Base-by-base conservation (phyloP, 2,113 vertebrate species). In the Pedionomus torquatus region DNA sequence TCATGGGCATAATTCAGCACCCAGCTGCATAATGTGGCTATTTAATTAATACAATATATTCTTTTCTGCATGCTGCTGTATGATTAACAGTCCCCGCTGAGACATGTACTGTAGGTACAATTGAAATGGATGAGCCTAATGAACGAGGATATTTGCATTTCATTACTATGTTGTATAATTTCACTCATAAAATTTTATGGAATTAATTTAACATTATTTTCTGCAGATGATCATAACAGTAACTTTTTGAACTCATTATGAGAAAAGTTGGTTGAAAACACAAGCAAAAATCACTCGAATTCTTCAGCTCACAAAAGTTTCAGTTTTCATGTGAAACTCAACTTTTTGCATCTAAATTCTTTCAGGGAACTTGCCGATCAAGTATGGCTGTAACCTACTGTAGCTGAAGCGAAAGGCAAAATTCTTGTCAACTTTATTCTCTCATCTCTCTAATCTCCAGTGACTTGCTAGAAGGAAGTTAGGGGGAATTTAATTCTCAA, bases 71-170 rank as follows among this genome's bases (percentile, higher is more conserved):
- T 82, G 31, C 70, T 96, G 89, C 81, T 93, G 37, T 89, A 94
- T 96, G 95, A 97, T 98, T 97, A 97, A 96, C 93, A 96, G 90
- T 87, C 89, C 89, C 94, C 1, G 3, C 80, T 96, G 97, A 98
- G 95, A 88, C 95, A 79, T 91, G 76, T 96, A 87, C 64, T 61
- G 26, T 87, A 97, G 97, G 97, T 95, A 72, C 95, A 97, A 97
- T 93, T 95, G 96, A 97, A 98, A 82, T 93, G 93, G 93, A 96
- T 95, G 91, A 94, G 57, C 83, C 86, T 97, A 98, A 97, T 98
- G 97, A 98, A 97, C 5, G 48, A 94, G 83, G 80, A 90, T 97
- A 97, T 97, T 97, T 97, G 96, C 87, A 97, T 97, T 98, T 97
- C 95, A 97, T 97, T 98, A 97, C 18, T 95, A 87, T 78, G 44